Evolutionary conservation across 2,888 invertebrate species (phyloP).

Genomic region (Omphaloscelis lunosa): DNA sequence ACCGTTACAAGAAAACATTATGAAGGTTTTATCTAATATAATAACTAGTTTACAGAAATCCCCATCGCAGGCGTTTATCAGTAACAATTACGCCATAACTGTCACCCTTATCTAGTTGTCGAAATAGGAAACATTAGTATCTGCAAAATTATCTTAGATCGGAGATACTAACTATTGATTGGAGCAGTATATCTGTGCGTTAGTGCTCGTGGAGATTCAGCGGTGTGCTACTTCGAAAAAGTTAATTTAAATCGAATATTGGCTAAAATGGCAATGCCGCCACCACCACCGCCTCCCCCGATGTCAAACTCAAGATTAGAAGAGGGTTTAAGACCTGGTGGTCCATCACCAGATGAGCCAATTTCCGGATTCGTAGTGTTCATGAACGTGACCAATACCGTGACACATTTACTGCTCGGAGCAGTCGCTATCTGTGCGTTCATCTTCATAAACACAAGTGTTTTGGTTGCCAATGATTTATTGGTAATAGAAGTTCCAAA

Average conservation of each 20-base stretch:
- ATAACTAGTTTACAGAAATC: neutral
- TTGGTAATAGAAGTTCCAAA: neutral
- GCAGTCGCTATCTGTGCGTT: constrained; percentile 70
- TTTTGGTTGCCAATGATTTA: neutral
- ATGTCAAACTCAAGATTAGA: constrained; percentile 55
- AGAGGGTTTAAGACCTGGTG: constrained; percentile 28
- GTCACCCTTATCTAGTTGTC: constrained; percentile 44
- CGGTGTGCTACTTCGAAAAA: constrained; percentile 3
- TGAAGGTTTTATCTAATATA: neutral
- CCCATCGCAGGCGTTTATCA: constrained; percentile 12
- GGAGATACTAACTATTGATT: constrained; percentile 42
- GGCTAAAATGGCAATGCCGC: constrained; percentile 56
- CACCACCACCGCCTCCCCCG: constrained; percentile 51
- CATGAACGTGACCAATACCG: constrained; percentile 69
- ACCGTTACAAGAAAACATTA: neutral
- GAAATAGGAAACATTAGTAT: constrained; percentile 41
- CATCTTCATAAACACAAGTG: constrained; percentile 48
- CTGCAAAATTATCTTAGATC: constrained; percentile 51
- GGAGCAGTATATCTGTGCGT: neutral
- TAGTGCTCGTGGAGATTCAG: constrained; percentile 19
- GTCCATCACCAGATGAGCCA: constrained; percentile 29
- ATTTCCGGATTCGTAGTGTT: constrained; percentile 53
- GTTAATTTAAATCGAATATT: neutral
- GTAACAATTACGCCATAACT: constrained; percentile 31
- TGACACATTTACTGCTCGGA: constrained; percentile 74